phyloP scores from a whole-genome alignment of 2,888 invertebrate species.

The Atherix ibis region DNA sequence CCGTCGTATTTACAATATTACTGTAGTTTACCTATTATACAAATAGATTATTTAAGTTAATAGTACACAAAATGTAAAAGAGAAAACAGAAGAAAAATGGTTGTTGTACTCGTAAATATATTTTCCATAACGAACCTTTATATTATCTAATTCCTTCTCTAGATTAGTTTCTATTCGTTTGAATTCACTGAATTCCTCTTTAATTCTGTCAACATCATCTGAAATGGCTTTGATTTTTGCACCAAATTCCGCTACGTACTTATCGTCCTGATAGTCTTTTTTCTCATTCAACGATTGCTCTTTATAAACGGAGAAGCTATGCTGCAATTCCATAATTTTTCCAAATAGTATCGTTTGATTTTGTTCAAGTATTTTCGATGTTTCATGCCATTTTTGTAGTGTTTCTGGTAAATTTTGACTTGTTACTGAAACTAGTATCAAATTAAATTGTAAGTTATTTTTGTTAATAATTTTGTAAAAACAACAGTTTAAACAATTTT shows the following conservation, averaged over 20 bases:
- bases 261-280: conserved; percentile 25
- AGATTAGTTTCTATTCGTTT: conserved; percentile 20
- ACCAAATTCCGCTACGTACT: conserved; percentile 28
- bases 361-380: conserved; percentile 47
- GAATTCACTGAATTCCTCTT: conserved; percentile 23
- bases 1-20: too few species aligned
- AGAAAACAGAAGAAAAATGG: neutral
- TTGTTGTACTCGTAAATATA: neutral
- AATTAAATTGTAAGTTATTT: conserved; percentile 2
- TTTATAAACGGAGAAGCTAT: conserved; percentile 27
- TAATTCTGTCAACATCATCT: conserved; percentile 25
- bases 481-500: too few species aligned
- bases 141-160: conserved; percentile 17
- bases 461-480: too few species aligned
- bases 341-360: conserved; percentile 47
- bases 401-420: conserved; percentile 53
- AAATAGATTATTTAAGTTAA: too few species aligned
- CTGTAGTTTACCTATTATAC: too few species aligned
- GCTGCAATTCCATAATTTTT: conserved; percentile 41
- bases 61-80: conserved; percentile 3
- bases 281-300: conserved; percentile 20
- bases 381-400: conserved; percentile 53
- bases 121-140: conserved; percentile 12
- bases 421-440: conserved; percentile 42
- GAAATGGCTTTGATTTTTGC: conserved; percentile 29